A percentile compares a stretch with the other conserved stretches of the same genome.
Evolutionary conservation across 2,797 vertebrate species (phyloP).

Genomic region (Helarctos malayanus): DNA sequence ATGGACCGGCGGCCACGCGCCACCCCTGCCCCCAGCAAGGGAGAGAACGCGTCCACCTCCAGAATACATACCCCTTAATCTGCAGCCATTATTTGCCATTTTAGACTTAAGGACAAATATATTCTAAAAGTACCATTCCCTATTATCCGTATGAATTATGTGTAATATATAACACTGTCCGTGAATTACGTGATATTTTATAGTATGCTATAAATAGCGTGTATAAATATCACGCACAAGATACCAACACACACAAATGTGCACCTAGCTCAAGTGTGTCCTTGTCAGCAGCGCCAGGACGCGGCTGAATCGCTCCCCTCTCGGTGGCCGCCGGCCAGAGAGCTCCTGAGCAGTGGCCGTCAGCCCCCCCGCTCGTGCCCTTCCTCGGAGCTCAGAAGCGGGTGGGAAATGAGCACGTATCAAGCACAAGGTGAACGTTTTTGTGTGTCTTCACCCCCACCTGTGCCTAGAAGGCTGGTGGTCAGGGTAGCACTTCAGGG

Average conservation of each 20-base stretch:
- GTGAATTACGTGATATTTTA: not conserved
- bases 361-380: no score
- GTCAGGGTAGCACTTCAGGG: no score
- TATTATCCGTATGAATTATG: not conserved
- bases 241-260: no score
- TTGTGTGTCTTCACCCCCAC: not conserved
- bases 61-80: not conserved
- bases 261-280: not conserved
- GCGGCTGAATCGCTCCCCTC: not conserved
- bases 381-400: not conserved
- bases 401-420: not conserved
- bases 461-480: not conserved
- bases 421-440: not conserved
- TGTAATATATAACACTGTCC: not conserved
- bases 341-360: no score
- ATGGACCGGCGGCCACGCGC: no score
- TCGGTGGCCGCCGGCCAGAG: accelerated
- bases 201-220: not conserved
- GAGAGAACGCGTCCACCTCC: not conserved
- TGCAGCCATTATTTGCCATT: not conserved
- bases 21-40: not conserved
- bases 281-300: not conserved
- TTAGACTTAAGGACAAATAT: not conserved
- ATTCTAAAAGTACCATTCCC: not conserved
- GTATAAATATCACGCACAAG: not conserved